These are phyloP conservation scores for Medauroidea extradentata DNA, from an alignment of 1,140 invertebrate genomes.

Conservation along the genomic window DNA sequence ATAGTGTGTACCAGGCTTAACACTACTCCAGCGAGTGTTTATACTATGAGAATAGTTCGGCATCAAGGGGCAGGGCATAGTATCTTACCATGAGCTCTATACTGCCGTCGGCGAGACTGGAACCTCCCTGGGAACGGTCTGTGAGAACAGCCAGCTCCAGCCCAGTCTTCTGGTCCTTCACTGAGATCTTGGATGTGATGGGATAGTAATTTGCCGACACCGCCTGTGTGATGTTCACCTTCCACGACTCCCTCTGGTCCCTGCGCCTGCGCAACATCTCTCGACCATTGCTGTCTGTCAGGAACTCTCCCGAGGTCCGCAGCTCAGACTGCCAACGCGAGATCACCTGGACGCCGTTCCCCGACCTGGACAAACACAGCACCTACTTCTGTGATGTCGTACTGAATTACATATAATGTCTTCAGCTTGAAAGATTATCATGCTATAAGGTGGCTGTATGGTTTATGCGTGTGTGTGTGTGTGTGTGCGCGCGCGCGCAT, in stretches of 20 bases:
- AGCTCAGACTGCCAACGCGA: constrained; percentile 45
- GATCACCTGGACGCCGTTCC: constrained; percentile 56
- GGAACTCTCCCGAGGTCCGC: constrained; percentile 49
- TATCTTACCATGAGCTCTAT: constrained; percentile 73
- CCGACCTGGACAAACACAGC: constrained; percentile 41
- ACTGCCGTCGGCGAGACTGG: constrained; percentile 69
- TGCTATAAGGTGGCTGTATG: too few relatives aligned
- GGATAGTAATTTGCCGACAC: constrained; percentile 92
- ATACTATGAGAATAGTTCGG: not conserved
- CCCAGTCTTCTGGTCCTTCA: constrained; percentile 52
- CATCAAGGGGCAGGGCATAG: too few relatives aligned
- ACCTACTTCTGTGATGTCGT: too few relatives aligned
- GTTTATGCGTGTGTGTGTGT: too few relatives aligned
- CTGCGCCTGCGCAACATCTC: constrained; percentile 58
- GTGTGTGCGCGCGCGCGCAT: too few relatives aligned
- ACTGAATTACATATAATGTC: too few relatives aligned
- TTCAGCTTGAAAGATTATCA: too few relatives aligned
- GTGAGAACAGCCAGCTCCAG: constrained; percentile 64
- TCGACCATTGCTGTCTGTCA: constrained; percentile 67
- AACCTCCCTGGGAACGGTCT: constrained; percentile 84
- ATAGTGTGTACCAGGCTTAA: too few relatives aligned
- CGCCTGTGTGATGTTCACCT: constrained; percentile 49
- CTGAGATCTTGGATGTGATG: constrained; percentile 74
- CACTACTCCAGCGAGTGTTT: too few relatives aligned
- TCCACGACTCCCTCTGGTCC: constrained; percentile 72